A percentile compares a stretch with the other conserved stretches of the same genome.
phyloP scores from a whole-genome alignment of 2,797 vertebrate species.

The Balearica regulorum region DNA sequence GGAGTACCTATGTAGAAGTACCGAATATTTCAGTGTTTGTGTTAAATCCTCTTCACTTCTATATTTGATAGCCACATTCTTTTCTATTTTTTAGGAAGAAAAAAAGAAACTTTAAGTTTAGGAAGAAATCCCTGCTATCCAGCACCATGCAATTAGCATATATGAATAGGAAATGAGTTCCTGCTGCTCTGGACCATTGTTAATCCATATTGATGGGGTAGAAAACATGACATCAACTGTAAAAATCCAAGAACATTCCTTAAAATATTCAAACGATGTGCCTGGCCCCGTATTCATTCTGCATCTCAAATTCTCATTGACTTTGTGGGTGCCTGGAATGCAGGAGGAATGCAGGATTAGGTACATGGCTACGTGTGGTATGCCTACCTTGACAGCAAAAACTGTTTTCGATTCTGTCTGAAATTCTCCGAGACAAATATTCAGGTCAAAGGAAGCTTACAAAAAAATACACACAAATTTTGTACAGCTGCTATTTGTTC shows the following conservation, averaged over 20 bases:
- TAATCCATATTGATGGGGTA: conserved; percentile 65
- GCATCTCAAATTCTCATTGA: conserved; percentile 56
- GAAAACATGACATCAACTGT: conserved; percentile 63
- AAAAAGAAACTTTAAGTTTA: conserved; percentile 40
- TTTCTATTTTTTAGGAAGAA: not conserved
- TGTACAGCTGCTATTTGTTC: not conserved
- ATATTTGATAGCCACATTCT: conserved; percentile 2
- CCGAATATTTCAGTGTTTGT: conserved; percentile 20
- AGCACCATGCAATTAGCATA: conserved; percentile 70
- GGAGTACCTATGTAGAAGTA: not conserved
- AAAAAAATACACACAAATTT: conserved; percentile 15
- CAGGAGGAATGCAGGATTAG: conserved; percentile 52
- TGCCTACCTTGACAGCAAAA: not conserved
- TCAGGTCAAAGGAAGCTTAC: not conserved
- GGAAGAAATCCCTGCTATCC: conserved; percentile 63
- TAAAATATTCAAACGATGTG: conserved; percentile 66
- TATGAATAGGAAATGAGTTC: conserved; percentile 70
- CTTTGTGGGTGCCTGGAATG: conserved; percentile 44
- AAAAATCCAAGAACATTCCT: conserved; percentile 56
- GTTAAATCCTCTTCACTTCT: conserved; percentile 30
- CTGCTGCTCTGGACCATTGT: conserved; percentile 68
- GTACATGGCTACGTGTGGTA: not conserved
- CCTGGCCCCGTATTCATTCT: conserved; percentile 39
- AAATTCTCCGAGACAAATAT: not conserved
- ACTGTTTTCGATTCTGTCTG: not conserved